Conservation (phyloP, 2,888 invertebrate genomes). For the Papilio gigon region DNA sequence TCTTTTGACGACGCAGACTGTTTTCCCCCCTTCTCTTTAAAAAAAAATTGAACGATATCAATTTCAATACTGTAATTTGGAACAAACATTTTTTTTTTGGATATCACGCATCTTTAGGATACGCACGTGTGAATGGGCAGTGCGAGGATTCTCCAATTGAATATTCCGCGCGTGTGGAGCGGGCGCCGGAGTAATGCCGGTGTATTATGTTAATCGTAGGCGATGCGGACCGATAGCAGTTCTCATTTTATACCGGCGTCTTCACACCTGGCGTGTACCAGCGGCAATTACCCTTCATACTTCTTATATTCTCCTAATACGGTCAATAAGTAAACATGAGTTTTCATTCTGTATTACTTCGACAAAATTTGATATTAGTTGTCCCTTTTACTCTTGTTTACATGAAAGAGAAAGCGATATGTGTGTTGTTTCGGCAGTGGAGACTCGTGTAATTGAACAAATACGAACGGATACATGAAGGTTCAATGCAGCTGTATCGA, state of each 20-base stretch:
- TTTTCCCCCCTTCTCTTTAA: too few relatives aligned
- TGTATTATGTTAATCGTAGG: slow-evolving; percentile 23
- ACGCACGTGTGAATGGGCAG: slow-evolving; percentile 14
- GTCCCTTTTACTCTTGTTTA: too few relatives aligned
- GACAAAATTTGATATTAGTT: not conserved
- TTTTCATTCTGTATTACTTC: not conserved
- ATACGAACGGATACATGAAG: slow-evolving; percentile 21
- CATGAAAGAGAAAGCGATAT: not conserved
- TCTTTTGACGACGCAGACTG: too few relatives aligned
- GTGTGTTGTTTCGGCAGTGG: not conserved
- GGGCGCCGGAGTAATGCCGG: slow-evolving; percentile 22
- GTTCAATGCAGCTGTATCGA: slow-evolving; percentile 9
- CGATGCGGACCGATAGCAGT: slow-evolving; percentile 21
- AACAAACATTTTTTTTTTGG: not conserved
- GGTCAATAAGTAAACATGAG: not conserved
- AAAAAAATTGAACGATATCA: too few relatives aligned
- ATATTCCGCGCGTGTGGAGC: slow-evolving; percentile 21
- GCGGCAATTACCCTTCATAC: not conserved
- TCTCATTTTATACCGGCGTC: slow-evolving; percentile 17
- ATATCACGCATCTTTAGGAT: slow-evolving; percentile 12
- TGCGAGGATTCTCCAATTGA: slow-evolving; percentile 9
- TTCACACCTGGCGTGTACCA: slow-evolving; percentile 15
- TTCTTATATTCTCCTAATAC: not conserved
- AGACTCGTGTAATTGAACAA: not conserved
- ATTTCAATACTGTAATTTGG: not conserved